These are phyloP conservation scores for Drosophila prolongata DNA, from an alignment of 2,888 invertebrate species.

Conservation along the genomic window DNA sequence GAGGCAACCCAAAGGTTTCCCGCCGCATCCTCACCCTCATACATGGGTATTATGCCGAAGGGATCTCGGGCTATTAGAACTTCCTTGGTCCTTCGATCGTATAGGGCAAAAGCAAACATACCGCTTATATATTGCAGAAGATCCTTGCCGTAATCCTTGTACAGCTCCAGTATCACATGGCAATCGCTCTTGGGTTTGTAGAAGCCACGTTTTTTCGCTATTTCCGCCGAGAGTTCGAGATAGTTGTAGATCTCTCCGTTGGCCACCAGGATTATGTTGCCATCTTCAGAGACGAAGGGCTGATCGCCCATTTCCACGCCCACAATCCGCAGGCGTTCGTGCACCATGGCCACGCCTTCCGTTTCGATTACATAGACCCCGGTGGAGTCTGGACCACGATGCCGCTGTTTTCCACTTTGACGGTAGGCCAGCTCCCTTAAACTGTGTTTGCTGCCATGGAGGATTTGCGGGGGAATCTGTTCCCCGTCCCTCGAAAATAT, in stretches of 20 bases:
- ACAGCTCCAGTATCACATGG: constrained; percentile 81
- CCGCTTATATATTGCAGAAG: constrained; percentile 77
- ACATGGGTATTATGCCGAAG: constrained; percentile 84
- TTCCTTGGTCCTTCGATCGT: constrained; percentile 68
- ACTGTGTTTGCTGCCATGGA: constrained; percentile 57
- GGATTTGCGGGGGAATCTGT: constrained; percentile 51
- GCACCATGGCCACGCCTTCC: constrained; percentile 78
- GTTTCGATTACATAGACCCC: constrained; percentile 71
- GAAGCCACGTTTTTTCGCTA: constrained; percentile 64
- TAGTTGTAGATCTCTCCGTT: constrained; percentile 83
- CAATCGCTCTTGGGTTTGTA: constrained; percentile 81
- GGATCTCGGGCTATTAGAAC: constrained; percentile 83
- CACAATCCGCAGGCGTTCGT: constrained; percentile 80
- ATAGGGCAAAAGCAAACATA: constrained; percentile 82
- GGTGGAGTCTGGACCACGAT: constrained; percentile 82
- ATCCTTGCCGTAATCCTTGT: constrained; percentile 74
- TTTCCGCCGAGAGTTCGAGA: constrained; percentile 66
- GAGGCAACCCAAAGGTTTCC: constrained; percentile 84
- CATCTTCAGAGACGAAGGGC: constrained; percentile 77
- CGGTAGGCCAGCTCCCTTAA: constrained; percentile 80
- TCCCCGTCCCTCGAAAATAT: constrained; percentile 74
- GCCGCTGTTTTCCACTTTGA: constrained; percentile 81
- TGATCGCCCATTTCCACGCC: constrained; percentile 81
- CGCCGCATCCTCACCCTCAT: constrained; percentile 79
- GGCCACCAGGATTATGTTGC: constrained; percentile 73